Base-by-base conservation (phyloP, 2,888 invertebrate genomes). In the Vanessa cardui region DNA sequence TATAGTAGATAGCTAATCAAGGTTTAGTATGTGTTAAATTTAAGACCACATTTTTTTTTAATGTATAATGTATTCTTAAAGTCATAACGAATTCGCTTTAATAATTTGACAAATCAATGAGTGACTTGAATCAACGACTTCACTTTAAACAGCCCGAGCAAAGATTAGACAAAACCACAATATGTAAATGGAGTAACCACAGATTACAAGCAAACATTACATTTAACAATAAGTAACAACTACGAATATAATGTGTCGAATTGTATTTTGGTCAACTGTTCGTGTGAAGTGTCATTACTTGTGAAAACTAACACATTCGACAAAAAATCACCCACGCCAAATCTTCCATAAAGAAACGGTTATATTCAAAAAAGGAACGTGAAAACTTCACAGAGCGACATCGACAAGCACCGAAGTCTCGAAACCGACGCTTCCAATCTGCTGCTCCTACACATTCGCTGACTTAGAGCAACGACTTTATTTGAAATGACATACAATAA, bases 401-500 rank as follows among this genome's bases (percentile, higher is more conserved):
- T 67, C 67, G 64, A 68, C 68, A 71, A 66, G 65, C 66, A 63
- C 63, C 68, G 68, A 70, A 67, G 70, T 72, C 73, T 73, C 70
- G 69, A 70, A 69, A 70, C 67, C 70, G 72, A 71, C 71, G 69
- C 70, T 73, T 72, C 70, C 73, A 73, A 73, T 73, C 70, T 73
- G 73, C 68, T 65, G 69, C 68, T 66, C 59, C 54, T 70, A 66
- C 68, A 61, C 65, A 58, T 47, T 68, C 61, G 56, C 56, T 56
- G 39, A 21, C 60, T 64, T 46, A 66, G 65, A 66, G 54, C 31
- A 31, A 21, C 15, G 16, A 18, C 8, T 39, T 15, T 16, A 31
- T 18, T 61, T 12, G 65, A 66, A 66, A 61, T 60, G 60, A 2
- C 52, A 54, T 31, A 0, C 16, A 7, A 16, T 21, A 9, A 6